Evolutionary conservation across 2,797 vertebrate genomes (phyloP), one percentile per base, ranked within the genome.

Genomic region (Tachyglossus aculeatus): DNA sequence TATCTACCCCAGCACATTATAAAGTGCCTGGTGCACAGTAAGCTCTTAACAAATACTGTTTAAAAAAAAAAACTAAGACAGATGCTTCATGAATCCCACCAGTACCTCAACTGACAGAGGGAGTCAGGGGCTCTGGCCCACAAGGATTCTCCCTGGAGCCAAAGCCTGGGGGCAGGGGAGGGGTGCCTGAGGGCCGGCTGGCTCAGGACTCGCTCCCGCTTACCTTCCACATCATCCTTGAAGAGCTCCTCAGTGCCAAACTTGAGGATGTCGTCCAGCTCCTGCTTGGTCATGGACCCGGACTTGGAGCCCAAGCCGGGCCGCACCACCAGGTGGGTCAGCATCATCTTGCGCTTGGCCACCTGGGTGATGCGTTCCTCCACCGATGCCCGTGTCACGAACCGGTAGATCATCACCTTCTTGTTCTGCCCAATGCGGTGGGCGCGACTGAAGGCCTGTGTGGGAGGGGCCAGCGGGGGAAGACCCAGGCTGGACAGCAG

Each of bases 371-470:
- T 99, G 37, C 98, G 92, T 85, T 99, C 98, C 85, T 99, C 98
- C 39, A 99, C 97, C 0, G 96, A 98, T 38, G 97, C 97, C 16
- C 98, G 91, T 0, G 98, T 99, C 87, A 99, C 98, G 0, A 99
- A 99, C 38, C 98, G 96, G 73, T 99, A 99, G 84, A 99, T 99
- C 98, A 99, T 99, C 78, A 99, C 98, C 88, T 99, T 99, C 91
- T 86, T 98, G 84, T 98, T 98, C 86, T 99, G 98, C 22, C 98
- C 98, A 0, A 99, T 99, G 24, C 98, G 95, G 86, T 99, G 98
- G 9, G 98, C 98, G 36, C 98, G 92, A 94, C 98, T 99, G 74
- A 99, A 99, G 0, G 98, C 98, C 98, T 99, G 85, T 0, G 0
- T 24, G 15, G 11, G 4, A 21, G 4, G 3, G 18, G 29, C 24